Base-by-base conservation (phyloP, 2,888 invertebrate genomes). In the Melinaea menophilus region DNA sequence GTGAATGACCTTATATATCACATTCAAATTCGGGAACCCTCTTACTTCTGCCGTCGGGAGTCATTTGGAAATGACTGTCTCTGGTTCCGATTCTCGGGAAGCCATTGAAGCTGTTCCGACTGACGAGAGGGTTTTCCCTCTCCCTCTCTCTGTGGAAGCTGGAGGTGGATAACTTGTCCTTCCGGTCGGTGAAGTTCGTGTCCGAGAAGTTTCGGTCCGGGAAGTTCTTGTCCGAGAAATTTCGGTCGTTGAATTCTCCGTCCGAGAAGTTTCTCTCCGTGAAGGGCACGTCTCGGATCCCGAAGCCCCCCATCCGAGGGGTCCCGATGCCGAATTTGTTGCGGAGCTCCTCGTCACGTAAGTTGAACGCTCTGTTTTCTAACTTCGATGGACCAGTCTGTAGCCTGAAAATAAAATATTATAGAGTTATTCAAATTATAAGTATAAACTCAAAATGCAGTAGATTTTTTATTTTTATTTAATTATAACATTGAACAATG, bases 1-100 rank as follows among this genome's bases (percentile, higher is more conserved):
- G 9, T 31, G 51, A 31, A 31, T 51, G 5, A 51, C 22, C 2
- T 11, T 66, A 73, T 59, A 93, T 93, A 81, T 93, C 93, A 78
- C 93, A 93, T 78, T 93, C 93, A 73, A 93, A 93, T 78, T 93
- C 93, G 4, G 93, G 88, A 64, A 93, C 93, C 74, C 93, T 88
- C 67, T 91, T 91, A 74, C 86, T 91, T 45, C 89, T 80, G n/a
- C 90, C 90, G 56, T 90, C 91, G 12, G 89, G 85, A 48, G 85
- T 80, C 77, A 87, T 78, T 72, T 90, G 87, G 64, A 90, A 91
- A 63, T 90, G 89, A 61, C 75, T 79, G 41, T 90, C 89, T 56
- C 90, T 84, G 1, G 85, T 75, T 1, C 86, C 85, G 64, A 90
- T 80, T 66, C 90, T 79, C 4, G 88, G 91, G 69, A 89, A 91